Evolutionary conservation across 2,888 invertebrate species (phyloP).

Genomic region (Oligia strigilis): DNA sequence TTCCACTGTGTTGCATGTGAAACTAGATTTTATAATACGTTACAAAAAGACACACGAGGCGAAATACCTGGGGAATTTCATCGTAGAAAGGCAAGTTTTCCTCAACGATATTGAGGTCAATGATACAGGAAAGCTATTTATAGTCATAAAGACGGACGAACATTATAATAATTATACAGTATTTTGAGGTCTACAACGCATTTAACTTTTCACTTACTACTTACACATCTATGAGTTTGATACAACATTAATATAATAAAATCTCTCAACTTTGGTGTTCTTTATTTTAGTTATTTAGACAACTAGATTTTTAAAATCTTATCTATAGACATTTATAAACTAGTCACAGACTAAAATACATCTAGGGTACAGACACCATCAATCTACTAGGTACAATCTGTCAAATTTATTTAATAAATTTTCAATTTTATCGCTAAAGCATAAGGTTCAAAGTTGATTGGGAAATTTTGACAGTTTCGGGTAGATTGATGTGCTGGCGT

Average conservation of each 20-base stretch:
- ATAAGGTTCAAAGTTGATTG: too few relatives aligned
- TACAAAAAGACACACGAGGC: neutral
- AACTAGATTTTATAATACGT: neutral
- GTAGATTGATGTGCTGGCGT: too few relatives aligned
- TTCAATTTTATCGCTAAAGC: too few relatives aligned
- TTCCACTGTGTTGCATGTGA: neutral
- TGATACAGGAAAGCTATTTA: neutral
- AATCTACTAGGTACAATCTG: too few relatives aligned
- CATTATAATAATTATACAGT: neutral
- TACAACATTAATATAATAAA: conserved; percentile 62
- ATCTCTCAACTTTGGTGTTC: conserved; percentile 63
- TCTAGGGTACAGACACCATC: neutral
- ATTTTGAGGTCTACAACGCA: conserved; percentile 44
- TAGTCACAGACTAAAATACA: conserved; percentile 10
- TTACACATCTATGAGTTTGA: conserved; percentile 45
- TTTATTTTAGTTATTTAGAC: conserved; percentile 34
- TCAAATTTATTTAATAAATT: too few relatives aligned
- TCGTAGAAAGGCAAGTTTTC: neutral
- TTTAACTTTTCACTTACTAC: conserved; percentile 18
- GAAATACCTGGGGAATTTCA: neutral
- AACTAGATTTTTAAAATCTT: conserved; percentile 28
- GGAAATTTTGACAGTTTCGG: too few relatives aligned
- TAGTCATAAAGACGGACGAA: conserved; percentile 8
- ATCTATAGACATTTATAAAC: neutral
- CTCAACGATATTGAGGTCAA: neutral